A percentile compares a stretch with the other conserved stretches of the same genome.
Conservation (phyloP, 2,888 invertebrate genomes). For the Drosophila phalerata region DNA sequence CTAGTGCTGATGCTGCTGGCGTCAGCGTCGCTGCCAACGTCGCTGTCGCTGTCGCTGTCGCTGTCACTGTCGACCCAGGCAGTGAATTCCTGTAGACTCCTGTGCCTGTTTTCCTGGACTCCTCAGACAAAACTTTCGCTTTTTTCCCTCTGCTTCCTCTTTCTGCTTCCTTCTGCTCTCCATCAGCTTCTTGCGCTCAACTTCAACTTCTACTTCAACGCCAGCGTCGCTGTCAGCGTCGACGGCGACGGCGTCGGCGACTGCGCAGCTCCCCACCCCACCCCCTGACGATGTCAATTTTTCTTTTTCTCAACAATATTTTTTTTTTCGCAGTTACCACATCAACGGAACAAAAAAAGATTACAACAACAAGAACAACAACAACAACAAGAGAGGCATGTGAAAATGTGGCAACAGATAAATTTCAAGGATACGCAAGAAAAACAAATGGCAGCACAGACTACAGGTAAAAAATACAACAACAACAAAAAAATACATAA, state of each 20-base stretch:
- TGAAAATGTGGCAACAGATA: slow-evolving; percentile 61
- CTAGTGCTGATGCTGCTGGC: slow-evolving; percentile 29
- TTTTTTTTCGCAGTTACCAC: slow-evolving; percentile 28
- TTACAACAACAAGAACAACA: slow-evolving; percentile 26
- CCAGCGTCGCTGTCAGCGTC: slow-evolving; percentile 3
- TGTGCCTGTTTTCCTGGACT: slow-evolving; percentile 28
- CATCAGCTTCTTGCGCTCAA: slow-evolving; percentile 38
- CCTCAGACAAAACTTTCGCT: slow-evolving; percentile 75
- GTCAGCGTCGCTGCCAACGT: neutral
- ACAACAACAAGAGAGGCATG: slow-evolving; percentile 55
- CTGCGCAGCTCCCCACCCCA: slow-evolving; percentile 22
- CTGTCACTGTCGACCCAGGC: slow-evolving; percentile 14
- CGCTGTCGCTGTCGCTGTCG: slow-evolving; percentile 7
- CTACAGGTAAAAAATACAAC: slow-evolving; percentile 25
- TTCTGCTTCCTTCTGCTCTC: slow-evolving; percentile 34
- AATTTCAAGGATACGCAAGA: slow-evolving; percentile 47
- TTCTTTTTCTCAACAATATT: slow-evolving; percentile 57
- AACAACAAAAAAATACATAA: neutral
- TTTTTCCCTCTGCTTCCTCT: slow-evolving; percentile 49
- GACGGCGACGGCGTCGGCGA: slow-evolving; percentile 20
- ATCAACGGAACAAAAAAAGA: slow-evolving; percentile 15
- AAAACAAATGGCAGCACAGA: slow-evolving; percentile 15
- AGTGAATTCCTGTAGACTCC: slow-evolving; percentile 12
- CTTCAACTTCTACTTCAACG: slow-evolving; percentile 23
- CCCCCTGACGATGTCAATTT: slow-evolving; percentile 42